phyloP scores from a whole-genome alignment of 2,113 vertebrate species.

The Triplophysa siluroides region DNA sequence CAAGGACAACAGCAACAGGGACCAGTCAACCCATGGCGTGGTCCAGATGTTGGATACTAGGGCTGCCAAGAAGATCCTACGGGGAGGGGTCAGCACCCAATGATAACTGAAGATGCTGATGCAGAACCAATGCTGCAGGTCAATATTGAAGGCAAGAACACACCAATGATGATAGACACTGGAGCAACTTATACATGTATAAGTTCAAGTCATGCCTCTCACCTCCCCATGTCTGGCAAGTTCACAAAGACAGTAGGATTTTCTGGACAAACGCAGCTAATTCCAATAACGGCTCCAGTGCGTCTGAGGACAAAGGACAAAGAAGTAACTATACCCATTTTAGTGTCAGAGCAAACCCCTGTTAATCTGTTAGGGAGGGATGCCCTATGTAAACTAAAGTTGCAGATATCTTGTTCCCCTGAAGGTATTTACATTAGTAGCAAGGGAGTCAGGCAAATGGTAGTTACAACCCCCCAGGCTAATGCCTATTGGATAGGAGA shows the following conservation, averaged over 20 bases:
- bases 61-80: no score
- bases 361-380: no score
- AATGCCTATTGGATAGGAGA: background rate
- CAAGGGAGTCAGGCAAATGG: background rate
- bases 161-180: background rate
- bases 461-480: background rate
- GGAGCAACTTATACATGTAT: background rate
- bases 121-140: background rate
- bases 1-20: no score
- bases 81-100: background rate
- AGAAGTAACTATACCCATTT: no score
- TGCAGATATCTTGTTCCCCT: background rate
- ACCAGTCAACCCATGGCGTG: no score
- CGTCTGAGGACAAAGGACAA: no score
- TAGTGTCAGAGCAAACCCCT: no score
- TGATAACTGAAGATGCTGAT: background rate
- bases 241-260: no score
- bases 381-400: no score
- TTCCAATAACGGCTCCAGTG: no score
- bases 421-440: background rate
- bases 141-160: background rate
- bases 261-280: no score
- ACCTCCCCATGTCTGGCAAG: conserved; percentile 4
- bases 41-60: no score
- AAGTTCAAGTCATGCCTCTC: background rate